Conservation (phyloP, 2,888 invertebrate species). For the Ophioninae sp. region DNA sequence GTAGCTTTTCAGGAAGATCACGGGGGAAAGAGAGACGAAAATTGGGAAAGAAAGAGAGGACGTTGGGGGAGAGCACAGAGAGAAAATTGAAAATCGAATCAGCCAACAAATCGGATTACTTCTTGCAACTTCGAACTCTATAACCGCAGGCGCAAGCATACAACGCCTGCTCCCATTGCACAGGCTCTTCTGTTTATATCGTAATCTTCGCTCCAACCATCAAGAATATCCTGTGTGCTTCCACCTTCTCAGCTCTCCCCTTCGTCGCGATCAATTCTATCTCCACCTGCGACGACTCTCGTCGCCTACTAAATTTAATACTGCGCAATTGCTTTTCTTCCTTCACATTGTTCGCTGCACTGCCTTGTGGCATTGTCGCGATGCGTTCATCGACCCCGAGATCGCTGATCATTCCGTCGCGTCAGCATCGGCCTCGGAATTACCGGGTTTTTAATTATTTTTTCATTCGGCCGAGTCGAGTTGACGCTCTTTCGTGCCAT, state of each 20-base stretch:
- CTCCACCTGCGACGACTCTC: constrained; percentile 22
- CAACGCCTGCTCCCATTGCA: constrained; percentile 54
- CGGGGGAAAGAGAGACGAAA: constrained; percentile 21
- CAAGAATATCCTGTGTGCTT: constrained; percentile 18
- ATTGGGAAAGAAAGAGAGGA: constrained; percentile 44
- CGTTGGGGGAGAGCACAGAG: constrained; percentile 67
- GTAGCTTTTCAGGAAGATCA: constrained; percentile 65
- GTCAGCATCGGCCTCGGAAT: constrained; percentile 25
- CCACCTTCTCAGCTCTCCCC: constrained; percentile 30
- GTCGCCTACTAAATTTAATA: constrained; percentile 66
- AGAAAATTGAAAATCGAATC: constrained; percentile 77
- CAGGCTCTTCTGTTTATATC: constrained; percentile 48
- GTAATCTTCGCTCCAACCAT: constrained; percentile 56
- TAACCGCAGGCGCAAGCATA: constrained; percentile 69
- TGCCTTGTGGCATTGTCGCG: constrained; percentile 37
- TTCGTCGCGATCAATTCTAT: neutral
- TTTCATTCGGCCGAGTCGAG: constrained; percentile 29
- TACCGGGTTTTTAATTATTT: constrained; percentile 40
- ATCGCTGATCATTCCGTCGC: constrained; percentile 32
- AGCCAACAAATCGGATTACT: constrained; percentile 75
- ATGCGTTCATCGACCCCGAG: constrained; percentile 28
- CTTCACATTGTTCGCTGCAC: constrained; percentile 29
- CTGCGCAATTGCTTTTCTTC: constrained; percentile 61
- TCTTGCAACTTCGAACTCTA: constrained; percentile 67
- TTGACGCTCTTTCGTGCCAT: constrained; percentile 27